Base-by-base conservation (phyloP, 1,140 invertebrate genomes). In the Leptopilina clavipes region DNA sequence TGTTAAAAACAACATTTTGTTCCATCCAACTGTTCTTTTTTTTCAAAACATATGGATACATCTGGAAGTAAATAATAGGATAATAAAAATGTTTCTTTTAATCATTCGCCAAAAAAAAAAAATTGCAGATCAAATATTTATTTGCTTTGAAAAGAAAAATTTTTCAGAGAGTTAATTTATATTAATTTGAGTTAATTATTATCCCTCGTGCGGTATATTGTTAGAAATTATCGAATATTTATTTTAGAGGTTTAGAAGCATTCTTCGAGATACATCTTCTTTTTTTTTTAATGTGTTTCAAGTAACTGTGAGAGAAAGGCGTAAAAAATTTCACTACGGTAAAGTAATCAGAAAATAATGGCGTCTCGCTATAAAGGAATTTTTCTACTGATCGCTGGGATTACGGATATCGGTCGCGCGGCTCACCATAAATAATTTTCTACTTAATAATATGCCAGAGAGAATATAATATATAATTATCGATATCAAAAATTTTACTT, bases 351-450 rank as follows among this genome's bases (percentile, higher is more conserved):
- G n/a, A 14, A 65, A 31, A 65, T 65, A 37, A 31, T 37, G 59
- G 25, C 14, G 59, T 65, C 59, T 65, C 25, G 14, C 59, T 22
- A 31, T 65, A 37, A 8, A 25, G 12, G 59, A 52, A 65, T 37
- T 37, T 65, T 65, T 65, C 59, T 65, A 65, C 59, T 65, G 25
- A 31, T n/a, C 7, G 25, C 31, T n/a, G 1, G 25, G 10, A 6
- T n/a, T n/a, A 31, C 1, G 5, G 12, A n/a, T 14, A 65, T n/a
- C 18, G 14, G 11, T n/a, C 19, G 9, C 17, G 3, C 22, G 19
- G 59, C 25, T 25, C 7, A 65, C 10, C 59, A 65, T 7, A 31
- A n/a, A n/a, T 65, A 14, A 31, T 65, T 65, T 65, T 65, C 59
- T 37, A 65, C 59, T 37, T 12, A 6, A 31, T 31, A 31, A 31